Percentiles rank a stretch among this genome's conserved stretches.
phyloP scores from a whole-genome alignment of 1,140 invertebrate genomes.

The Plectrocnemia conspersa region DNA sequence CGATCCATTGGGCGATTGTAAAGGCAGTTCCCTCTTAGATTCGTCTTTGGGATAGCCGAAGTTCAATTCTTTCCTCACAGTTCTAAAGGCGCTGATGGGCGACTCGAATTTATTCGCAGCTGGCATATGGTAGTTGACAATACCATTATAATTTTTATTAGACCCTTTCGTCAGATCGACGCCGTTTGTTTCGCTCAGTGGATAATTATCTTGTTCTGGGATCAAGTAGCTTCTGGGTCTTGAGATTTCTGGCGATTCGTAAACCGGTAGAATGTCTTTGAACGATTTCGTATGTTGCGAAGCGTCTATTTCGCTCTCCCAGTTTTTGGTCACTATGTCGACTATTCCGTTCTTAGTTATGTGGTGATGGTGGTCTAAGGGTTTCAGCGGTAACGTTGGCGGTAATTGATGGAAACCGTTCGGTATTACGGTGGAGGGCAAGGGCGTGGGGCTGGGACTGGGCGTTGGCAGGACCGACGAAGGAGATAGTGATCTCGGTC shows the following conservation, averaged over 20 bases:
- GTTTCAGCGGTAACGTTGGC: slow-evolving; percentile 35
- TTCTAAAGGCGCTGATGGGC: slow-evolving; percentile 27
- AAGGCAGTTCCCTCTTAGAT: slow-evolving; percentile 4
- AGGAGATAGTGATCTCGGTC: slow-evolving; percentile 71
- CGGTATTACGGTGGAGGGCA: slow-evolving; percentile 44
- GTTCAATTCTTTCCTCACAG: slow-evolving; percentile 22
- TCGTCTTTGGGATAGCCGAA: slow-evolving; percentile 7
- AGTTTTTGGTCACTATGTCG: slow-evolving; percentile 46
- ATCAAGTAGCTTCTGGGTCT: slow-evolving; percentile 21
- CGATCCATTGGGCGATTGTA: too few relatives aligned
- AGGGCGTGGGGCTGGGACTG: slow-evolving; percentile 52
- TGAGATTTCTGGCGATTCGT: slow-evolving; percentile 21
- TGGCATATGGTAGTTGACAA: slow-evolving; percentile 10
- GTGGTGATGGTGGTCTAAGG: slow-evolving; percentile 10
- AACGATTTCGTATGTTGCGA: slow-evolving; percentile 27
- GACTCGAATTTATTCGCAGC: slow-evolving; percentile 21
- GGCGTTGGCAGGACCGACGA: slow-evolving; percentile 51
- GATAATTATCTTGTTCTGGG: slow-evolving; percentile 21
- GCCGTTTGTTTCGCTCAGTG: slow-evolving; percentile 19
- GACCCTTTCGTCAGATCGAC: slow-evolving; percentile 25
- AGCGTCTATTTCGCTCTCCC: slow-evolving; percentile 51
- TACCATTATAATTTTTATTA: slow-evolving; percentile 17
- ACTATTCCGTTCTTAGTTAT: slow-evolving; percentile 37
- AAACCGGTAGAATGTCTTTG: slow-evolving; percentile 14
- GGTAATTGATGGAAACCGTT: slow-evolving; percentile 35